Evolutionary conservation across 2,888 invertebrate species (phyloP).

Genomic region (Limnephilus auricula): DNA sequence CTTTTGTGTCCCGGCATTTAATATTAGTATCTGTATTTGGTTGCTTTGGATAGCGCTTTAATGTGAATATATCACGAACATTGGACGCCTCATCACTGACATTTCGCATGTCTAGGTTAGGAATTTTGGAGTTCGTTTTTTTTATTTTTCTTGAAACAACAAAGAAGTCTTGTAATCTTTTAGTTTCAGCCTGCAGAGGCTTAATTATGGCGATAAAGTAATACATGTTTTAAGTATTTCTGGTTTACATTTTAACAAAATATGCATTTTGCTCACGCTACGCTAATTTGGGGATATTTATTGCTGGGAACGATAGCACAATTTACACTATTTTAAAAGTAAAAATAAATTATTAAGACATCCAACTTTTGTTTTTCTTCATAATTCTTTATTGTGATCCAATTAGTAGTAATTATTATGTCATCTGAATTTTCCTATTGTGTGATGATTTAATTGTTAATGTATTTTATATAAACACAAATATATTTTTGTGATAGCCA

Average conservation of each 20-base stretch:
- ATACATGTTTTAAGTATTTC: not conserved
- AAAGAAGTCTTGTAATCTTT: constrained; percentile 34
- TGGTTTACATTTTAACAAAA: not conserved
- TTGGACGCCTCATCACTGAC: constrained; percentile 36
- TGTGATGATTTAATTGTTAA: too few relatives aligned
- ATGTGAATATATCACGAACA: constrained; percentile 37
- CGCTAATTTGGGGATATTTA: not conserved
- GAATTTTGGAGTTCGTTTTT: constrained; percentile 11
- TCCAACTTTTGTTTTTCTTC: too few relatives aligned
- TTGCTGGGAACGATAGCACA: not conserved
- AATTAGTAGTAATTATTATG: too few relatives aligned
- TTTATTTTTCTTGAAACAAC: constrained; percentile 39
- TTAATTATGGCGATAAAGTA: constrained; percentile 32
- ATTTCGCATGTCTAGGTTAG: constrained; percentile 42
- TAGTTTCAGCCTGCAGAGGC: constrained; percentile 16
- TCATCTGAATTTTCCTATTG: too few relatives aligned
- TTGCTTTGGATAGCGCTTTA: not conserved
- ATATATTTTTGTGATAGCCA: too few relatives aligned
- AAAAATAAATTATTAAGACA: too few relatives aligned
- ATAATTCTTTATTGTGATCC: too few relatives aligned
- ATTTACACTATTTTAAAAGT: not conserved
- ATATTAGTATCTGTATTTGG: not conserved
- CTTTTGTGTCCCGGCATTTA: not conserved
- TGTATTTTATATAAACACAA: too few relatives aligned
- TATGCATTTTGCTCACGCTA: not conserved